Evolutionary conservation across 2,888 invertebrate genomes (phyloP).

Genomic region (Sialis fuliginosa): DNA sequence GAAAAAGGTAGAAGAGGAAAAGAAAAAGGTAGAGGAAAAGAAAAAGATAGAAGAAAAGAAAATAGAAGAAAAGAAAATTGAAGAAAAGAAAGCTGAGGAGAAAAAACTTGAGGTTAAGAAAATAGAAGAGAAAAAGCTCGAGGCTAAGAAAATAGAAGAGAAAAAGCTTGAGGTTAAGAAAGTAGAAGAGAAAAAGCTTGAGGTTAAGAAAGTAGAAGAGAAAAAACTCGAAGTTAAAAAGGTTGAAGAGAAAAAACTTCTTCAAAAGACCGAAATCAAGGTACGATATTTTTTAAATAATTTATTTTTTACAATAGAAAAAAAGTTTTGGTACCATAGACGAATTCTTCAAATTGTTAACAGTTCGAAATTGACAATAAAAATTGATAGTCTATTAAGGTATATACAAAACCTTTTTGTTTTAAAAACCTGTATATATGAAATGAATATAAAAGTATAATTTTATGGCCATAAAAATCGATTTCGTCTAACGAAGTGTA

Average conservation of each 20-base stretch:
- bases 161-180: constrained; percentile 28
- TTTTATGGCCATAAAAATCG: too few species aligned
- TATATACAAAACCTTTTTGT: too few species aligned
- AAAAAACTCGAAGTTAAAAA: constrained; percentile 28
- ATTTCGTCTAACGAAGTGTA: too few species aligned
- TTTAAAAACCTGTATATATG: too few species aligned
- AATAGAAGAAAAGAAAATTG: background rate
- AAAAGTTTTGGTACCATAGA: too few species aligned
- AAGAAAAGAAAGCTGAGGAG: background rate
- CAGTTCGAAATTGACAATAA: too few species aligned
- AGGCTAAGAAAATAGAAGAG: constrained; percentile 5
- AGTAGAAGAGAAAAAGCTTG: constrained; percentile 31
- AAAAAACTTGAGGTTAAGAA: constrained; percentile 5
- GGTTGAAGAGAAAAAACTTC: constrained; percentile 31
- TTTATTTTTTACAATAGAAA: too few species aligned
- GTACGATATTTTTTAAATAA: too few species aligned
- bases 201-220: constrained; percentile 6
- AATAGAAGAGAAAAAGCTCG: constrained; percentile 9
- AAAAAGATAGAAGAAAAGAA: background rate
- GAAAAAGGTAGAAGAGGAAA: constrained; percentile 19
- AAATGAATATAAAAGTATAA: too few species aligned
- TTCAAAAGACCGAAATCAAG: background rate
- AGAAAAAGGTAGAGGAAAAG: constrained; percentile 15
- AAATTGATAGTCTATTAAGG: too few species aligned
- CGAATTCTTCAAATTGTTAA: too few species aligned